Percentiles rank a stretch among this genome's conserved stretches.
These are phyloP conservation scores for Ardeotis arabs DNA, from an alignment of 2,113 vertebrate species.

Conservation along the genomic window DNA sequence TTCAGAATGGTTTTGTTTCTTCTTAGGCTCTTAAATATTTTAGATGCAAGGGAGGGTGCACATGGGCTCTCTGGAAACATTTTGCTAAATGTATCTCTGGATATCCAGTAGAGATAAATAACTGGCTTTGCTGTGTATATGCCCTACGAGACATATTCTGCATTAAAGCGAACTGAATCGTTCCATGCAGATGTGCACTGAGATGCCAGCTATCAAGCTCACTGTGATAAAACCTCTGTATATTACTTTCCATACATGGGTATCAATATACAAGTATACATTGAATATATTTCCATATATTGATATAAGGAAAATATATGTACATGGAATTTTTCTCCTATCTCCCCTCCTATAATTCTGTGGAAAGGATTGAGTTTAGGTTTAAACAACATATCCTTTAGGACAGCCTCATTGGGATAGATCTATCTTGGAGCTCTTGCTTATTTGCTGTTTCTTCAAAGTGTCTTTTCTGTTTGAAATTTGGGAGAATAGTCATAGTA, in stretches of 20 bases:
- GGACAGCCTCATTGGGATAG: background rate
- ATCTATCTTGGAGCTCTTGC: background rate
- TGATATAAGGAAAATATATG: background rate
- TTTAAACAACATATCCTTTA: background rate
- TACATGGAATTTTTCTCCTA: background rate
- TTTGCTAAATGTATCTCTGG: conserved; percentile 85
- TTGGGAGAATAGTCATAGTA: background rate
- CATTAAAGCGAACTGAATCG: background rate
- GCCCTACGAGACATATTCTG: background rate
- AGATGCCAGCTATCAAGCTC: background rate
- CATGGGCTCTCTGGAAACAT: conserved; percentile 74
- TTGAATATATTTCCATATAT: background rate
- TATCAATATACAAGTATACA: background rate
- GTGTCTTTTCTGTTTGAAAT: background rate
- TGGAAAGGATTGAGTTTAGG: background rate
- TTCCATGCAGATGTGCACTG: background rate
- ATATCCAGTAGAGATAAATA: conserved; percentile 85
- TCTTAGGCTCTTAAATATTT: conserved; percentile 65
- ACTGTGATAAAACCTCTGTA: background rate
- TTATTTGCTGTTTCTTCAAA: background rate
- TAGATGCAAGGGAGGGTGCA: conserved; percentile 77
- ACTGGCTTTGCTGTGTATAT: background rate
- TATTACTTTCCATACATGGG: background rate
- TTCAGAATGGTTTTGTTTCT: background rate
- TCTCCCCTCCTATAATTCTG: background rate